Percentiles rank a stretch among this genome's conserved stretches.
Conservation (phyloP, 2,113 vertebrate species). For the Chloropsis hardwickii region DNA sequence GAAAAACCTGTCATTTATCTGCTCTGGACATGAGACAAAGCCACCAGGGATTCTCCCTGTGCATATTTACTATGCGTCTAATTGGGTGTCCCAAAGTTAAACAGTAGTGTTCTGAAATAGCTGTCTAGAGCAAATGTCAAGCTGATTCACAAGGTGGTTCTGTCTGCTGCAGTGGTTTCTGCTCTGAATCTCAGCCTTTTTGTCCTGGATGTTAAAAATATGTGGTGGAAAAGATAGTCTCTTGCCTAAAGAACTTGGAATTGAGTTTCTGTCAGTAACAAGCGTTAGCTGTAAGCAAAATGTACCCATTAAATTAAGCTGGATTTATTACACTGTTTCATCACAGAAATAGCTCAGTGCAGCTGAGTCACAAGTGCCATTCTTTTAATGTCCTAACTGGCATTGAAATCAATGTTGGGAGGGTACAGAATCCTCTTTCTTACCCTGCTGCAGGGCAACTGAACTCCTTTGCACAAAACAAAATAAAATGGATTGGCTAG, state of each 20-base stretch:
- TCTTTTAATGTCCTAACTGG: neutral
- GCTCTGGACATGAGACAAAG: neutral
- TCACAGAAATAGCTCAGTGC: neutral
- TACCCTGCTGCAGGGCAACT: neutral
- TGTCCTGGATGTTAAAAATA: neutral
- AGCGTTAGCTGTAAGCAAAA: neutral
- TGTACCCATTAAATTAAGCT: neutral
- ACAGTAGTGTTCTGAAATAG: neutral
- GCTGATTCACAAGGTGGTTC: neutral
- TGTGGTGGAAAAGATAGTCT: neutral
- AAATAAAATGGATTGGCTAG: neutral
- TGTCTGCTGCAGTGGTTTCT: neutral
- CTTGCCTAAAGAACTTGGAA: neutral
- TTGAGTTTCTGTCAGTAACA: neutral
- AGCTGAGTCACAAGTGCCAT: neutral
- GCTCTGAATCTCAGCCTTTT: neutral
- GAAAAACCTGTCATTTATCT: neutral
- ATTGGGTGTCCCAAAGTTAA: neutral
- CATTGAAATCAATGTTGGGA: neutral
- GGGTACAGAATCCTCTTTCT: neutral
- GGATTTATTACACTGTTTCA: neutral
- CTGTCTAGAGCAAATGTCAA: neutral
- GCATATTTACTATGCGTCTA: neutral
- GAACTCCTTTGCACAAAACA: neutral
- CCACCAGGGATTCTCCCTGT: neutral